Percentiles rank a stretch among this genome's conserved stretches.
Evolutionary conservation across 92 coral and sea anemone genomes (phyloP).

Genomic region (Pocillopora grandis): DNA sequence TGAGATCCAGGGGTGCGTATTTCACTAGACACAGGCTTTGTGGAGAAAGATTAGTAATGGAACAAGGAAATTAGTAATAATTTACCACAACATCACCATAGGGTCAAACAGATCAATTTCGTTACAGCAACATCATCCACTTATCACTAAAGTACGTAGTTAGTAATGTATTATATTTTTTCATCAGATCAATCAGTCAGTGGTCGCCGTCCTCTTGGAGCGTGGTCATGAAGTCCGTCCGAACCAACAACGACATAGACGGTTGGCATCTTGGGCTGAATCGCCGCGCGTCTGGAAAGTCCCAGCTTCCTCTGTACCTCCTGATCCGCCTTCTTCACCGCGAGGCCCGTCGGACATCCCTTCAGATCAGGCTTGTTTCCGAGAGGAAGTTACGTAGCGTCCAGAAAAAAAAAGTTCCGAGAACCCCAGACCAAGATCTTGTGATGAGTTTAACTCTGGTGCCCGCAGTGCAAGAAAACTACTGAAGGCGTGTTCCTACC

Average conservation of each 20-base stretch:
- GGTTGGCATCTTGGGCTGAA: too few species aligned
- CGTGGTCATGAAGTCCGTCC: too few species aligned
- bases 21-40: slow-evolving; percentile 12
- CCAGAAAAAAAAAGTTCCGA: too few species aligned
- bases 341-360: not conserved
- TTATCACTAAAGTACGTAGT: not conserved
- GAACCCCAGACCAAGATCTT: too few species aligned
- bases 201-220: too few species aligned
- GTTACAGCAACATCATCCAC: not conserved
- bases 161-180: not conserved
- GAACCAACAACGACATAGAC: too few species aligned
- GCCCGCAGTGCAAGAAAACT: too few species aligned
- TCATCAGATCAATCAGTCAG: too few species aligned
- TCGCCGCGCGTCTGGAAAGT: too few species aligned
- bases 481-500: too few species aligned
- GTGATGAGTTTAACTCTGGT: too few species aligned
- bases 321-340: not conserved
- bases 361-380: not conserved
- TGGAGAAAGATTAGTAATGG: not conserved
- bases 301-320: slow-evolving; percentile 1
- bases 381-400: not conserved
- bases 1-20: not conserved
- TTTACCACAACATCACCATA: not conserved
- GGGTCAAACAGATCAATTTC: too few species aligned
- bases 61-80: not conserved